phyloP scores from a whole-genome alignment of 2,113 vertebrate genomes.

The Spizaetus ornatus region DNA sequence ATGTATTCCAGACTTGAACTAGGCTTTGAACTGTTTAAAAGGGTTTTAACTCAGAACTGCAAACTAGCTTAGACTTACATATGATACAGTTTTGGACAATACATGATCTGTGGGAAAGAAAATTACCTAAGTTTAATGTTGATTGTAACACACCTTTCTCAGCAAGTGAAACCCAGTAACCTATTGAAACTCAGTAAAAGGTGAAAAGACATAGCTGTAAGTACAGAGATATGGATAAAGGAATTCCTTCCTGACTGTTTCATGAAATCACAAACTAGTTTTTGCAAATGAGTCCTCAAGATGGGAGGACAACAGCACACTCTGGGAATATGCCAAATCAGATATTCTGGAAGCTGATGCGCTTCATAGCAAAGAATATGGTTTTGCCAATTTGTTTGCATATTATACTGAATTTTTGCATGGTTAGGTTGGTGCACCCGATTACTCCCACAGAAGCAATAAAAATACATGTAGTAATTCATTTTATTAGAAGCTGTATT shows the following conservation, averaged over 20 bases:
- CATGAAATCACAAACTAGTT: neutral
- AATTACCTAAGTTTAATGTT: neutral
- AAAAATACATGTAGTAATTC: neutral
- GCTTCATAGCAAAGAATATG: neutral
- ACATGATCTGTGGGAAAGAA: neutral
- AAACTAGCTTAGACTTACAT: neutral
- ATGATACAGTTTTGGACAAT: neutral
- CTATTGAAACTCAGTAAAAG: neutral
- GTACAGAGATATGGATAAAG: neutral
- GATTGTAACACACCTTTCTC: neutral
- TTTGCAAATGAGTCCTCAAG: neutral
- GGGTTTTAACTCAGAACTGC: neutral
- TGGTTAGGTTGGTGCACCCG: neutral
- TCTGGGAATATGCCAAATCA: neutral
- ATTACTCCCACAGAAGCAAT: slow-evolving; percentile 6
- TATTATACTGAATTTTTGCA: neutral
- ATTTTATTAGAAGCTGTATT: neutral
- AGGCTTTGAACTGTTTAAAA: neutral
- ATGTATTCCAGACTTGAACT: neutral
- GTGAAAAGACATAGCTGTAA: neutral
- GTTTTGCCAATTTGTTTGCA: neutral
- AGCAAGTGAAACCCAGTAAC: neutral
- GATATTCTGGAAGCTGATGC: neutral
- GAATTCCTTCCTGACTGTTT: neutral
- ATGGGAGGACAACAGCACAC: neutral